Evolutionary conservation across 2,113 vertebrate genomes (phyloP), one percentile per base, ranked within the genome.

Genomic region (Myiozetetes cayanensis): DNA sequence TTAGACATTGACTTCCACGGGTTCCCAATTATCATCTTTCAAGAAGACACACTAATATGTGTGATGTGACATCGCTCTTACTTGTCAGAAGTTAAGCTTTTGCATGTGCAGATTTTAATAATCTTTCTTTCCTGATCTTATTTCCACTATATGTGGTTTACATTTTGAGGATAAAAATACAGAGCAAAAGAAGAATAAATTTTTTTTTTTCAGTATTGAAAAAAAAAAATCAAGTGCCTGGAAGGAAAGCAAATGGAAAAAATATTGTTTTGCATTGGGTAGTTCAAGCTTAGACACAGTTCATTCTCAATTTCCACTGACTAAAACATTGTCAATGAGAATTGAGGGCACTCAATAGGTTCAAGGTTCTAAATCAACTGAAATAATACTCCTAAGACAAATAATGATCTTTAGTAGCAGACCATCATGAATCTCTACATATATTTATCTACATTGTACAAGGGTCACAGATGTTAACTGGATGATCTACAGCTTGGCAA

Each of bases 391-490:
- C 79, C 28, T 56, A 95, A 92, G 66, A 96, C 12, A 7, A 96
- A 93, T 90, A 95, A 96, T 89, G 86, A 96, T 94, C 84, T 88
- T 92, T 52, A 71, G 71, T 19, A 89, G 80, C 56, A 91, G 93
- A 87, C 62, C 75, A 84, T 90, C 88, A 63, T 76, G 90, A 85
- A 86, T 81, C 31, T 73, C 46, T 89, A 85, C 37, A 31, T 85
- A 72, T 91, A 76, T 90, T 89, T 93, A 72, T 96, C 78, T 67
- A 18, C 50, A 30, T 10, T 81, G 89, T 37, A 61, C 53, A 86
- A 87, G 91, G 92, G 93, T 93, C 89, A 85, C 61, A 53, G 87
- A 20, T 30, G 12, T 74, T 93, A 92, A 76, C 41, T 74, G 55
- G 44, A 65, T 80, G 88, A 92, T 81, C 70, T 92, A 87, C 85